These are phyloP conservation scores for Buphagus erythrorhynchus DNA, from an alignment of 2,797 vertebrate genomes.

Conservation along the genomic window DNA sequence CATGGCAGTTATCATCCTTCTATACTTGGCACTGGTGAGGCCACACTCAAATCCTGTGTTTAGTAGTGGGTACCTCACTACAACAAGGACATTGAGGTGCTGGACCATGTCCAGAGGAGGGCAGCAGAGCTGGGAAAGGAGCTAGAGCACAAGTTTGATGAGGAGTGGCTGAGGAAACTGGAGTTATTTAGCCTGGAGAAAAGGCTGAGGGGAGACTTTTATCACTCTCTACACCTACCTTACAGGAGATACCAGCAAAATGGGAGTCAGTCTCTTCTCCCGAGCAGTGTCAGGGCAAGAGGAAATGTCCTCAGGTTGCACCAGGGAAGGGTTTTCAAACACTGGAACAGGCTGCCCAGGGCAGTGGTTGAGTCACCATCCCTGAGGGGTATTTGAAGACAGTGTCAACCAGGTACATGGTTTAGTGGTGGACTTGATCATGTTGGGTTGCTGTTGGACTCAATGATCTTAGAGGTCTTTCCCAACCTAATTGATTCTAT, in stretches of 20 bases:
- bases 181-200: neutral
- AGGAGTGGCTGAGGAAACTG: neutral
- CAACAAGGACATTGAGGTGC: neutral
- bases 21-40: fast-evolving
- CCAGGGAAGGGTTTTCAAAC: neutral
- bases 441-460: neutral
- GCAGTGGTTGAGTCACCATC: neutral
- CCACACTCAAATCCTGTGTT: neutral
- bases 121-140: neutral
- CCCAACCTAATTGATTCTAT: neutral
- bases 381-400: neutral
- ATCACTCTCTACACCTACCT: neutral
- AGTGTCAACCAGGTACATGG: fast-evolving
- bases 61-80: neutral
- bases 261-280: neutral
- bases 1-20: too few relatives aligned
- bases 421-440: neutral
- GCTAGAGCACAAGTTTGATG: neutral
- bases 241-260: neutral
- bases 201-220: fast-evolving
- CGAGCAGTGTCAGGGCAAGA: neutral
- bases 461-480: neutral
- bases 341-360: neutral
- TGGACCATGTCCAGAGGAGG: fast-evolving
- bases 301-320: neutral